Conservation (phyloP, 2,888 invertebrate genomes). For the Epiperipatus broadwayi region DNA sequence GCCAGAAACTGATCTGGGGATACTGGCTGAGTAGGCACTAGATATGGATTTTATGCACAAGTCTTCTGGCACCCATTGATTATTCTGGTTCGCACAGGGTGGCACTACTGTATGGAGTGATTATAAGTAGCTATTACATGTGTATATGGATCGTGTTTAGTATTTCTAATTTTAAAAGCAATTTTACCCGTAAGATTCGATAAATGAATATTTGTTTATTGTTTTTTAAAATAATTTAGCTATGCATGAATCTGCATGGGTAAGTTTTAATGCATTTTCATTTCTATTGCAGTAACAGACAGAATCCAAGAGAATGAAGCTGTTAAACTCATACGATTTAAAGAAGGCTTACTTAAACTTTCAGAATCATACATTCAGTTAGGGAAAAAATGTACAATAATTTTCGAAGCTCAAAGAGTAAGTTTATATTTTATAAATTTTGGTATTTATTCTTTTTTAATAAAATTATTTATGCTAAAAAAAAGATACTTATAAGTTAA, state of each 20-base stretch:
- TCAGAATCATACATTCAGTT: slow-evolving; percentile 34
- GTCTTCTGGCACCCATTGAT: no score
- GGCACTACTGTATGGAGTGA: no score
- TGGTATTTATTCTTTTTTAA: no score
- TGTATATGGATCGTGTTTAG: background rate
- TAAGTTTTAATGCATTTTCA: no score
- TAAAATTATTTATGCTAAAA: no score
- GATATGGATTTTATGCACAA: no score
- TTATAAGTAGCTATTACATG: background rate
- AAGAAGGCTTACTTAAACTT: slow-evolving; percentile 32
- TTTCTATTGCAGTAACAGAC: slow-evolving; percentile 29
- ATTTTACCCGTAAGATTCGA: background rate
- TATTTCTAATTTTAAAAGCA: background rate
- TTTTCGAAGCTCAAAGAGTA: slow-evolving; percentile 33
- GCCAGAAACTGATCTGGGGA: no score
- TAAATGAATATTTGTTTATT: slow-evolving; percentile 6
- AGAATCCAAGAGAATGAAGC: slow-evolving; percentile 34
- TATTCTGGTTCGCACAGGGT: no score
- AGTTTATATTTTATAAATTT: slow-evolving; percentile 14
- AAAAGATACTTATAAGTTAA: no score
- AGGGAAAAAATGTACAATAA: slow-evolving; percentile 31
- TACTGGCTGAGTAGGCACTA: no score
- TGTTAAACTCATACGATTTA: slow-evolving; percentile 33
- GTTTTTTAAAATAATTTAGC: no score
- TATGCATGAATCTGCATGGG: no score